These are phyloP conservation scores for Neolamprologus brichardi DNA, from an alignment of 2,113 vertebrate genomes.

Conservation along the genomic window DNA sequence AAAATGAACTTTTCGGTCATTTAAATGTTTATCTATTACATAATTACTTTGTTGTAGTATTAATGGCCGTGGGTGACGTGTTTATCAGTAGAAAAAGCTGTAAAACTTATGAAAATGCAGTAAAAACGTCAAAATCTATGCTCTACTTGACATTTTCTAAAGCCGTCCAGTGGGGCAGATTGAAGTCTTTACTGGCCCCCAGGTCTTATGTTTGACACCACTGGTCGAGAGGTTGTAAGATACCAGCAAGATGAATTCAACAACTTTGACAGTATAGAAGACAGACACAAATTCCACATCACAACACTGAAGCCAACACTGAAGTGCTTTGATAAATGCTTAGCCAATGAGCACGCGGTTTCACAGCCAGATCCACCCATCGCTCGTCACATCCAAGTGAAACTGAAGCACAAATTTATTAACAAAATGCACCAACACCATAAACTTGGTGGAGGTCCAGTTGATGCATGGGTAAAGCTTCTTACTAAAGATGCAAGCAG, in stretches of 20 bases:
- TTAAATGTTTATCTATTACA: background rate
- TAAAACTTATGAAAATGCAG: background rate
- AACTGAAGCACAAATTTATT: background rate
- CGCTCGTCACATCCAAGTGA: background rate
- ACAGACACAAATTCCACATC: background rate
- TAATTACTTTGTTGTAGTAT: background rate
- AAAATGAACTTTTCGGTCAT: background rate
- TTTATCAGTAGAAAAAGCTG: background rate
- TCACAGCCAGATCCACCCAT: background rate
- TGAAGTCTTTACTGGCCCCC: background rate
- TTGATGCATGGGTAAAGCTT: background rate
- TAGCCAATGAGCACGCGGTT: background rate
- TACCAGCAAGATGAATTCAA: background rate
- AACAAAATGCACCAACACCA: background rate
- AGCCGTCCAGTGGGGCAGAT: background rate
- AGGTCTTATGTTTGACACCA: background rate
- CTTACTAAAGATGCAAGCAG: background rate
- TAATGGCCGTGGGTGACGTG: fast-evolving
- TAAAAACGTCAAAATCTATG: background rate
- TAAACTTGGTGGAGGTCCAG: background rate
- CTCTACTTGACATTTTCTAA: background rate
- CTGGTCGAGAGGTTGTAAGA: background rate
- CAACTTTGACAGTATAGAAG: background rate
- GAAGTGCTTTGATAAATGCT: background rate
- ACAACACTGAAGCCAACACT: background rate